A percentile compares a stretch with the other conserved stretches of the same genome.
Conservation (phyloP, 2,888 invertebrate genomes). For the Leptinotarsa tumamoca region DNA sequence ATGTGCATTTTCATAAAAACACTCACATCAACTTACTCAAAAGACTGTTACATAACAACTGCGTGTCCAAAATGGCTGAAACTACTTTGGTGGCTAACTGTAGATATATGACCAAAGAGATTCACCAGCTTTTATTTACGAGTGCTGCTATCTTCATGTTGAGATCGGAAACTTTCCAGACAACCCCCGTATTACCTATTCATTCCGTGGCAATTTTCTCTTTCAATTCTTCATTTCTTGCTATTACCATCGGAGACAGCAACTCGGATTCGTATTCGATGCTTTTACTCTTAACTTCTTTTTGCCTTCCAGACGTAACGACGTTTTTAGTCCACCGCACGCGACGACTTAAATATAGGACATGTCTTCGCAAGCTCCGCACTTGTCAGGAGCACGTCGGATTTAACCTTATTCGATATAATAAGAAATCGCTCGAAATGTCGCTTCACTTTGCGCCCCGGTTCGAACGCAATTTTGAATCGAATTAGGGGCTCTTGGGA, state of each 20-base stretch:
- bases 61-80: too few species aligned
- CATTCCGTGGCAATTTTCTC: not conserved
- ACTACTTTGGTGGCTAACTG: too few species aligned
- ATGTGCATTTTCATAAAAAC: too few species aligned
- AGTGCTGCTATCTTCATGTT: too few species aligned
- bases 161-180: too few species aligned
- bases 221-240: not conserved
- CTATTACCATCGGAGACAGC: slow-evolving; percentile 11
- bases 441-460: slow-evolving; percentile 1
- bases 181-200: not conserved
- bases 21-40: too few species aligned
- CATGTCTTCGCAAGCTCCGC: slow-evolving; percentile 16
- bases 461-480: not conserved
- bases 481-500: not conserved
- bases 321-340: slow-evolving; percentile 20
- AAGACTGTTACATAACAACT: too few species aligned
- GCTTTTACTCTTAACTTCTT: slow-evolving; percentile 2
- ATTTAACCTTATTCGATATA: slow-evolving; percentile 3
- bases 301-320: slow-evolving; percentile 4
- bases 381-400: slow-evolving; percentile 8
- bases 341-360: slow-evolving; percentile 8
- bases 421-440: slow-evolving; percentile 7
- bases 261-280: slow-evolving; percentile 7
- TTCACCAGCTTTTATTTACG: too few species aligned
- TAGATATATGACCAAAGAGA: too few species aligned